Base-by-base conservation (phyloP, 1,140 invertebrate genomes). In the Brachionus angularis region DNA sequence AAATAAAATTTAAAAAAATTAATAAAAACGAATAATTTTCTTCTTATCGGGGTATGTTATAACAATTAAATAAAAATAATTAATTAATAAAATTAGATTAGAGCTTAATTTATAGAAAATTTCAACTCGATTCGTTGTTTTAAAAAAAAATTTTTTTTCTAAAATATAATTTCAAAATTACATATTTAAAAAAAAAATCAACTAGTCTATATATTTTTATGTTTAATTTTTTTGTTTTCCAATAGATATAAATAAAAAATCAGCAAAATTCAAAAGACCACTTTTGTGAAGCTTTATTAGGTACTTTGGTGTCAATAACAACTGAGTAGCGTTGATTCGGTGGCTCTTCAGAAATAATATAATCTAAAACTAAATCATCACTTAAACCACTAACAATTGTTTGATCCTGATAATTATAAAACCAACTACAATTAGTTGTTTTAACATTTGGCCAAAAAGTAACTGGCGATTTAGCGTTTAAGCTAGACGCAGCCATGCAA, bases 371-470 rank as follows among this genome's bases (percentile, higher is more conserved):
- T 16, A 67, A 23, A 4, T 67, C 62, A 47, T 67, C 62, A 27
- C 42, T 67, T 7, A 67, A n/a, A 47, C 62, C 62, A 50, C 62
- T 67, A 10, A 47, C 62, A 33, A 67, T 67, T 10, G 62, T 67
- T 33, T 67, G 62, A 21, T 67, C 62, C 10, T 5, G 21, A 8
- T 3, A 5, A 49, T 67, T 50, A 27, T 34, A 67, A 67, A 34
- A 67, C 62, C 62, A 67, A 49, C 62, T 67, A 16, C 62, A 67
- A 50, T 67, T 67, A 25, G 62, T 67, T 10, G 62, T 67, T 67
- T 67, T 67, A 1, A 67, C 62, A 67, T 67, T 67, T 7, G 62
- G 62, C 62, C 62, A 67, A 47, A 67, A 67, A 27, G 42, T 47
- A 12, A 67, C 62, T 0, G 62, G 62, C 16, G 62, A 67, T 23